phyloP scores from a whole-genome alignment of 2,888 invertebrate genomes.

The Sphaerophoria rueppellii region DNA sequence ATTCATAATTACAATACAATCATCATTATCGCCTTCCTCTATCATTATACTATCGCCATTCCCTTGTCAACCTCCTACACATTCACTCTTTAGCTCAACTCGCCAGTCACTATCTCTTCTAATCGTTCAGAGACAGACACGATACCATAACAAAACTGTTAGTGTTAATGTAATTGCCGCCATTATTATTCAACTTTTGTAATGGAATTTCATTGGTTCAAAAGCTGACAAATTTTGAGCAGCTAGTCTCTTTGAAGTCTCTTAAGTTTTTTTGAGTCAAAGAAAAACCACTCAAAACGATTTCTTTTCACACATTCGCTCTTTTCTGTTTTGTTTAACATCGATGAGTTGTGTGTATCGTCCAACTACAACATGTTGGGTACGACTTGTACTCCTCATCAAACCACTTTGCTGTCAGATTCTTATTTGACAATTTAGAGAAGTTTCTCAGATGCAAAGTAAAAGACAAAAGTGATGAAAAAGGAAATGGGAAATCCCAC shows the following conservation, averaged over 20 bases:
- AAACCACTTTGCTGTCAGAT: neutral
- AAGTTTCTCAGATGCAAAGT: conserved; percentile 21
- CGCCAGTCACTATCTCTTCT: neutral
- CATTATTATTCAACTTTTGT: conserved; percentile 15
- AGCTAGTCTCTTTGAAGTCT: conserved; percentile 45
- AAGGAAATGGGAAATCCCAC: conserved; percentile 49
- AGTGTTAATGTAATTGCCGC: conserved; percentile 21
- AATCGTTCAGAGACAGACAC: neutral
- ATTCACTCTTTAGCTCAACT: neutral
- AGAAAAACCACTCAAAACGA: conserved; percentile 50
- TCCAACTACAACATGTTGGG: conserved; percentile 46
- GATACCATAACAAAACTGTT: conserved; percentile 25
- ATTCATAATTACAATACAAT: conserved; percentile 8
- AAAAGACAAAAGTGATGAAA: conserved; percentile 38
- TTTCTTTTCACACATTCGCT: conserved; percentile 19
- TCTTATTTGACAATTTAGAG: conserved; percentile 41
- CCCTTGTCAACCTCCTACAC: neutral
- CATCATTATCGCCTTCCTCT: neutral
- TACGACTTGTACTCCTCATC: conserved; percentile 9
- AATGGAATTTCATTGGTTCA: conserved; percentile 40
- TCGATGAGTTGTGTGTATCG: neutral
- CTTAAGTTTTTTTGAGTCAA: conserved; percentile 2
- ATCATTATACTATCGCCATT: neutral
- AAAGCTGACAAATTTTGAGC: neutral
- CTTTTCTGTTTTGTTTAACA: conserved; percentile 23